Conservation (phyloP, 2,113 vertebrate genomes). For the Echinops telfairi region DNA sequence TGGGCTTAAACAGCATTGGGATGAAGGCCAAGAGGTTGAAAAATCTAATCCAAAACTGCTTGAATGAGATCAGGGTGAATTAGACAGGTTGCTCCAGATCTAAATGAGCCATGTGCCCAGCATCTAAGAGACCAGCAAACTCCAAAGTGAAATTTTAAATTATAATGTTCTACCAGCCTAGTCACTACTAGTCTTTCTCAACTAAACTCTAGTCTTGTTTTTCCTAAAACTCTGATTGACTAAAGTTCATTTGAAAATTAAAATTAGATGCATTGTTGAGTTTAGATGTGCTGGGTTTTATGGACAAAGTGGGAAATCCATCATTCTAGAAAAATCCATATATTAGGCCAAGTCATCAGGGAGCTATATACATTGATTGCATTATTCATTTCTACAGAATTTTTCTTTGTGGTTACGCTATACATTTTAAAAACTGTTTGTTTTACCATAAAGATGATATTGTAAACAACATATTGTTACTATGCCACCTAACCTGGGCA, state of each 20-base stretch:
- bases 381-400: neutral
- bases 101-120: too few relatives aligned
- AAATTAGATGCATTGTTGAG: conserved; percentile 15
- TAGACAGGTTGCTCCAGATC: too few relatives aligned
- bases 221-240: neutral
- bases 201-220: neutral
- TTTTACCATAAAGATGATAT: conserved; percentile 27
- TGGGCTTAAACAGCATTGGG: neutral
- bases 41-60: neutral
- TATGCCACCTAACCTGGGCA: neutral
- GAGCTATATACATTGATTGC: neutral
- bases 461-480: neutral
- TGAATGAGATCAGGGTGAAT: neutral
- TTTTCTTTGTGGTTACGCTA: conserved; percentile 4
- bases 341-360: neutral
- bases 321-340: conserved; percentile 34
- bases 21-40: neutral
- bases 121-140: neutral
- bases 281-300: conserved; percentile 42
- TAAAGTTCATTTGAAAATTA: conserved; percentile 56
- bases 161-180: neutral
- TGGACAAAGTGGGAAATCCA: neutral
- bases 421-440: neutral
- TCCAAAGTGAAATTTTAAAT: neutral
- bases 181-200: neutral